Evolutionary conservation across 2,113 vertebrate genomes (phyloP).

Genomic region (Esox niger): DNA sequence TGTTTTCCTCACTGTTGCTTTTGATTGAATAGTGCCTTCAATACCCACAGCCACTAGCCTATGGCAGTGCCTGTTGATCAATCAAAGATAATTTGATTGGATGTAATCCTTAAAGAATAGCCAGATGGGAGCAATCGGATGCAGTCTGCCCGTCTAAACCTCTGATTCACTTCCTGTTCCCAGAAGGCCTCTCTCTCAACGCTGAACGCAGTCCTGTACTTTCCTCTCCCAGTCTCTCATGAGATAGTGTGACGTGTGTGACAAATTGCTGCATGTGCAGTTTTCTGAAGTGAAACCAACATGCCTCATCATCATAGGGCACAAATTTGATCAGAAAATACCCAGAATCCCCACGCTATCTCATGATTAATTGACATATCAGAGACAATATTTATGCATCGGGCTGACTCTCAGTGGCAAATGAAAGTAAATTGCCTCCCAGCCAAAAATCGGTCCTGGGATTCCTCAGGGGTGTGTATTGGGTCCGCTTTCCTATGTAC

Average conservation of each 20-base stretch:
- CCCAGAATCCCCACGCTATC: constrained; percentile 59
- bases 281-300: constrained; percentile 66
- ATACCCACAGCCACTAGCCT: constrained; percentile 52
- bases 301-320: constrained; percentile 67
- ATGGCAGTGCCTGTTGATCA: constrained; percentile 63
- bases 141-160: constrained; percentile 49
- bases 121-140: constrained; percentile 68
- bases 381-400: constrained; percentile 71
- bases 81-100: constrained; percentile 67
- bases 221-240: constrained; percentile 35
- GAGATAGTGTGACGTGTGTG: constrained; percentile 56
- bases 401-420: constrained; percentile 53
- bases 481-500: background rate
- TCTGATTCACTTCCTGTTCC: constrained; percentile 69
- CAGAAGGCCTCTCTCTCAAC: constrained; percentile 53
- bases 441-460: constrained; percentile 61
- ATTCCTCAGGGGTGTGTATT: constrained; percentile 27
- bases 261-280: constrained; percentile 73
- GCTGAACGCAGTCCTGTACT: constrained; percentile 50
- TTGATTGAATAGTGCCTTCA: constrained; percentile 49
- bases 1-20: constrained; percentile 38
- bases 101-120: constrained; percentile 61
- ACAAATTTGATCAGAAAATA: constrained; percentile 71
- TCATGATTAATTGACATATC: constrained; percentile 72
- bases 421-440: constrained; percentile 66